These are phyloP conservation scores for Diachasma alloeum DNA, from an alignment of 1,140 invertebrate species.

Conservation along the genomic window DNA sequence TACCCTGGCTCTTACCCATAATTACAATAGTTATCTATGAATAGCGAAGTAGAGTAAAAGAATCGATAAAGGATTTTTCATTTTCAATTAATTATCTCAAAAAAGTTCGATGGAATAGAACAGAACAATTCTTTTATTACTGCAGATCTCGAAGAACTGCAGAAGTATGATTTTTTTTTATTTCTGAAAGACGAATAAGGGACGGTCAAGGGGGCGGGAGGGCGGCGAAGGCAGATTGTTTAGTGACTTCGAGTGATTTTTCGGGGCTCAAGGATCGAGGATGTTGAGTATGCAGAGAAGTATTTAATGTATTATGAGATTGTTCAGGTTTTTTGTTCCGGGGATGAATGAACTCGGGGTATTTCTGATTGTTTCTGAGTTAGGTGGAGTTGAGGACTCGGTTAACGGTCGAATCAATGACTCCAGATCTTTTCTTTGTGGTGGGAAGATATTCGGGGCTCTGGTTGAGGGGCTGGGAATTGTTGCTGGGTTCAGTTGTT, in stretches of 20 bases:
- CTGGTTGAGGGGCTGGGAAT: neutral
- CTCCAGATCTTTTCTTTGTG: neutral
- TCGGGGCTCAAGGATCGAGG: constrained; percentile 18
- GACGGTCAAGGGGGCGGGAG: constrained; percentile 12
- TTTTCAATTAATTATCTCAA: too few relatives aligned
- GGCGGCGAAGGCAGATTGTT: constrained; percentile 50
- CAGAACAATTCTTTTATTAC: too few relatives aligned
- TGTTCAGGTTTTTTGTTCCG: neutral
- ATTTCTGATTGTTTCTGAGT: neutral
- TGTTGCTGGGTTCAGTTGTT: neutral
- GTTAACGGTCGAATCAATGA: constrained; percentile 30
- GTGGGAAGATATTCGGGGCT: neutral
- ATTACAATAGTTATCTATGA: too few relatives aligned
- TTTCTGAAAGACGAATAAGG: too few relatives aligned
- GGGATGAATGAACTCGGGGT: neutral
- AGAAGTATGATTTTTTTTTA: too few relatives aligned
- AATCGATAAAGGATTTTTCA: too few relatives aligned
- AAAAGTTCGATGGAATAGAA: too few relatives aligned
- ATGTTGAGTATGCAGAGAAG: too few relatives aligned
- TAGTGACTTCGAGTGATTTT: constrained; percentile 48
- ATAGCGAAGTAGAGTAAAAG: too few relatives aligned
- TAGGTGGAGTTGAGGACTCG: neutral
- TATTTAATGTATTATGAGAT: too few relatives aligned
- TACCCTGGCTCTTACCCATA: too few relatives aligned
- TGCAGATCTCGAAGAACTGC: too few relatives aligned